Evolutionary conservation across 2,797 vertebrate genomes (phyloP), one percentile per base, ranked within the genome.

Genomic region (Megalops cyprinoides): DNA sequence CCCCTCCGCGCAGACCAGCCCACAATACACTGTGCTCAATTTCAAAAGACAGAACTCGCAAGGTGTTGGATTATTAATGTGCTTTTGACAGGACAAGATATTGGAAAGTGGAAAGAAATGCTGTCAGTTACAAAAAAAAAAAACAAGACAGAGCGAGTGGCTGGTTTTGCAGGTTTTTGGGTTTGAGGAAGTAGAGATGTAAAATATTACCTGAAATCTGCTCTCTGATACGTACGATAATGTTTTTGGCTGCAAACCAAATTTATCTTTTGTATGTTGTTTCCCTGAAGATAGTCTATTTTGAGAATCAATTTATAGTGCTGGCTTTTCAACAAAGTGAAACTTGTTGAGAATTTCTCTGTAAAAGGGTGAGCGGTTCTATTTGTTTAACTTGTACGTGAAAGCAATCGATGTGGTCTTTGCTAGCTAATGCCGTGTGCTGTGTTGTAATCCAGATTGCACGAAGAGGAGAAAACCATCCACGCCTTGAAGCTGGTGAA

Each of bases 391-490:
- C 20, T 37, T 23, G 7, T 9, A 37, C 58, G 55, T 44, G 34
- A 39, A 18, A 34, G 7, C 7, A 4, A 0, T 3, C 37, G 18
- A 69, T 15, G 55, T 83, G 4, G 25, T 82, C 28, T 87, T 23
- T 89, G 60, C 74, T n/a, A n/a, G n/a, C n/a, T n/a, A n/a, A n/a
- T n/a, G n/a, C n/a, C n/a, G n/a, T n/a, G n/a, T n/a, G n/a, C n/a
- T n/a, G 82, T 34, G 85, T 77, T 81, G 15, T 83, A 86, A 15
- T 84, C n/a, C 84, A 99, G 98, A 91, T 92, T 99, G 71, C 97
- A 99, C 4, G 98, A 99, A 91, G 98, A 99, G 90, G 98, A 99
- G 89, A 98, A 95, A 91, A 94, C 96, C 23, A 84, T 97, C 88
- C 94, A 93, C 90, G 91, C 91, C 1, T 89, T 97, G 79, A 86